Percentiles rank a stretch among this genome's conserved stretches.
Evolutionary conservation across 1,140 invertebrate species (phyloP).

Genomic region (Doryteuthis pealeii): DNA sequence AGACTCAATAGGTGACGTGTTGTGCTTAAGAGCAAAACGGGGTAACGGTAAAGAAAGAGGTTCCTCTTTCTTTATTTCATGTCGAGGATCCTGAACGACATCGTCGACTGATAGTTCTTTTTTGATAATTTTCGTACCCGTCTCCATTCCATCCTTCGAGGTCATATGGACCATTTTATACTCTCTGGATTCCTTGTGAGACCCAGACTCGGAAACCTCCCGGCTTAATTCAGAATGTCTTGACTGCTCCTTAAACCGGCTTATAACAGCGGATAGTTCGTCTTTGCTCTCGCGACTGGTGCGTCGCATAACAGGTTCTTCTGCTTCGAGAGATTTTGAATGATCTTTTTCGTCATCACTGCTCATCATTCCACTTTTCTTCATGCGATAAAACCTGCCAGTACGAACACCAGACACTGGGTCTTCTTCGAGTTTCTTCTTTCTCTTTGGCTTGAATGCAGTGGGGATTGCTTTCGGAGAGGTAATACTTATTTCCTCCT

Average conservation of each 20-base stretch:
- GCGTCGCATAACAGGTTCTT: not conserved
- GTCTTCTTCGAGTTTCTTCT: slow-evolving; percentile 35
- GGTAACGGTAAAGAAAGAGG: slow-evolving; percentile 80
- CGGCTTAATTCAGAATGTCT: not conserved
- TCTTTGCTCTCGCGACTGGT: not conserved
- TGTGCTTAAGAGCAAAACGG: slow-evolving; percentile 75
- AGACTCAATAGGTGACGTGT: slow-evolving; percentile 16
- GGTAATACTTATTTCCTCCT: slow-evolving; percentile 23
- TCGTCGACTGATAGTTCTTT: slow-evolving; percentile 4
- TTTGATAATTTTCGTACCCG: slow-evolving; percentile 7
- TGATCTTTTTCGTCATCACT: slow-evolving; percentile 40
- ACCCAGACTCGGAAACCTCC: not conserved
- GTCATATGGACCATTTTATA: slow-evolving; percentile 8
- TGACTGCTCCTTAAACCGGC: slow-evolving; percentile 5
- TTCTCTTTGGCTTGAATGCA: slow-evolving; percentile 36
- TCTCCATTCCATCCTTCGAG: slow-evolving; percentile 7
- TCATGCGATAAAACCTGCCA: slow-evolving; percentile 33
- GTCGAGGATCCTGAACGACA: slow-evolving; percentile 2
- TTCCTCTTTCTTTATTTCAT: slow-evolving; percentile 22
- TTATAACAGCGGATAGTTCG: not conserved
- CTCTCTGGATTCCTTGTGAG: slow-evolving; percentile 2
- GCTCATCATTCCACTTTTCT: slow-evolving; percentile 31
- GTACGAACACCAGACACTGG: slow-evolving; percentile 18
- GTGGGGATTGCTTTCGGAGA: slow-evolving; percentile 39
- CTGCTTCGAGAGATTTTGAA: not conserved